Evolutionary conservation across 2,888 invertebrate genomes (phyloP), one percentile per base, ranked within the genome.

Genomic region (Melieria crassipennis): DNA sequence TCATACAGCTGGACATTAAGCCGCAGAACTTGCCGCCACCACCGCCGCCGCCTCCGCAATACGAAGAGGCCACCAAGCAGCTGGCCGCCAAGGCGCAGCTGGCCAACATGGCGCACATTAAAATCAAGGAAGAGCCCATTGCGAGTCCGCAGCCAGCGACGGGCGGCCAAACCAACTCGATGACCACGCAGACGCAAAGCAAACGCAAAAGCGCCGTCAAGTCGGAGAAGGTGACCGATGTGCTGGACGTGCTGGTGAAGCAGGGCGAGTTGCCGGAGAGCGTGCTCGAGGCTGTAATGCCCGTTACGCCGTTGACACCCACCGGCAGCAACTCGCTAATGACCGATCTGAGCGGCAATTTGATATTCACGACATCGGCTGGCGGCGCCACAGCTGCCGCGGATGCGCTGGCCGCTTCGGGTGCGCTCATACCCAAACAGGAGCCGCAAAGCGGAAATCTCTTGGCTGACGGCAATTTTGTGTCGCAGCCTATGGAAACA

Each of bases 211-310:
- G 77, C 0, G 45, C 73, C 5, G 76, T 87, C 1, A 87, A 87
- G 72, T 85, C 86, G 81, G 83, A 87, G 79, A 87, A 86, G 73
- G 80, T 86, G 45, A 84, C 83, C 58, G 97, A 98, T 86, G 96
- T 98, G 1, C 88, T 98, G 69, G 97, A 98, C 84, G 96, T 98
- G 78, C 90, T 98, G 11, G 96, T 97, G 60, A 94, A 96, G 82
- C 96, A 95, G 84, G 97, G 97, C 10, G 97, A 97, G 83, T 86
- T 97, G 71, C 95, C 97, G 1, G 92, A 96, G 7, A 95, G 95
- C 79, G 96, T 82, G 6, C 73, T 85, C 63, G 85, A 85, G 61
- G 80, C 86, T 11, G 84, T 89, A 74, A 89, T 91, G 16, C 83
- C 86, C 2, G 87, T 86, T 75, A 76, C 84, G 79, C 73, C 84